Evolutionary conservation across 2,888 invertebrate species (phyloP), one percentile per base, ranked within the genome.

Genomic region (Trimorus sp.): DNA sequence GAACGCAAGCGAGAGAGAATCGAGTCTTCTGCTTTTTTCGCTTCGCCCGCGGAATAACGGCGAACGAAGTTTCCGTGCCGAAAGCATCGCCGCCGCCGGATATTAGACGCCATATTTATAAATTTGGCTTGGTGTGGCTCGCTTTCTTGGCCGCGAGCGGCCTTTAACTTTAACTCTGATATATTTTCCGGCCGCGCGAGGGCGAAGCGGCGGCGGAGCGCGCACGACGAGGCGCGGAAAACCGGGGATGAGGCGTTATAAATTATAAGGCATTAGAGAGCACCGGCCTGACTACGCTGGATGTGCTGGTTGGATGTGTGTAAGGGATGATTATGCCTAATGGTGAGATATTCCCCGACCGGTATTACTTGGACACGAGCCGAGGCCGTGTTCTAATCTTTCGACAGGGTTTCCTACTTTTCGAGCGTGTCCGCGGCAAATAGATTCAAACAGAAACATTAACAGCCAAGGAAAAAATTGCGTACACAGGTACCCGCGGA

Each of bases 281-380:
- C 70, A 60, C 83, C 83, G 85, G 87, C 84, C 86, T 85, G 87
- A 86, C 87, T 87, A 85, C 87, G 87, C 84, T 62, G 84, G 76
- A 73, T 78, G 81, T 79, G 87, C 86, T 87, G 86, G 87, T 84
- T 87, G 90, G 89, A 89, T 90, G 91, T 91, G 91, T 91, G 89
- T 87, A 90, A 89, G 90, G 91, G 91, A 91, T 91, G 91, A 91
- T 91, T 91, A 91, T 91, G 90, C 91, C 90, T 91, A 91, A 91
- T 91, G 91, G 91, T 91, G 91, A 91, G 91, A 91, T 91, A 91
- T 91, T 90, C 91, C 91, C 90, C 87, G 86, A 87, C 89, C 86
- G 88, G 90, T 88, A 90, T 91, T 91, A 91, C 91, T 90, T 90
- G 91, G 88, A 91, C 91, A 91, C 88, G 89, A 87, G 87, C 88